Base-by-base conservation (phyloP, 1,140 invertebrate genomes). In the Platyura marginata region DNA sequence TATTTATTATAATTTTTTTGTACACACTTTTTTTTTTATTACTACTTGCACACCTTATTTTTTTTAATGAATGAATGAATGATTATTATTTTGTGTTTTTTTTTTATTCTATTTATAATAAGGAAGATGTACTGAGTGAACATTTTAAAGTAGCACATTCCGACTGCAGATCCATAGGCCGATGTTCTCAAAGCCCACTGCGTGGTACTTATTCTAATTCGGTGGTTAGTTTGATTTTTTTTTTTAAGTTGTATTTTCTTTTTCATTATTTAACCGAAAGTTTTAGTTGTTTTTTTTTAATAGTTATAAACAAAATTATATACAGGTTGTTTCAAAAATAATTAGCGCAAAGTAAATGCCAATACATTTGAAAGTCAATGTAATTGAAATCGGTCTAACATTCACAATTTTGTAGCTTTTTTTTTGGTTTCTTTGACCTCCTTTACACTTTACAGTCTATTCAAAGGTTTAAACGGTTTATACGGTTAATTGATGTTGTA, bases 161-260 rank as follows among this genome's bases (percentile, higher is more conserved):
- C 22, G 20, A 44, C 42, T 36, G 42, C 23, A n/a, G 25, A 37
- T 44, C 42, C 6, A 10, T 10, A 36, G 20, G 42, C 19, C 37
- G 35, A 15, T 15, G 25, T 38, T 19, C 34, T 10, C 13, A 20
- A 22, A 23, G 34, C 15, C 20, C 35, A 21, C 19, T n/a, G 41
- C 25, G 38, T 44, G 43, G 40, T n/a, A 44, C 19, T 46, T 44
- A 41, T 40, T 44, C 47, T 2, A 16, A 41, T 38, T 50, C 47
- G 19, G 32, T 40, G 49, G 49, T 48, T 46, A 48, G 49, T 50
- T 46, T n/a, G 21, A 29, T 37, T 37, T 37, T 8, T 15, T 15
- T 15, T 19, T 16, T n/a, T 37, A 32, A 32, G 9, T n/a, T 9
- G n/a, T 9, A 32, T 9, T n/a, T 19, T 15, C 9, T n/a, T 15